Percentiles rank a stretch among this genome's conserved stretches.
phyloP scores from a whole-genome alignment of 2,888 invertebrate species.

The Agelastica alni region DNA sequence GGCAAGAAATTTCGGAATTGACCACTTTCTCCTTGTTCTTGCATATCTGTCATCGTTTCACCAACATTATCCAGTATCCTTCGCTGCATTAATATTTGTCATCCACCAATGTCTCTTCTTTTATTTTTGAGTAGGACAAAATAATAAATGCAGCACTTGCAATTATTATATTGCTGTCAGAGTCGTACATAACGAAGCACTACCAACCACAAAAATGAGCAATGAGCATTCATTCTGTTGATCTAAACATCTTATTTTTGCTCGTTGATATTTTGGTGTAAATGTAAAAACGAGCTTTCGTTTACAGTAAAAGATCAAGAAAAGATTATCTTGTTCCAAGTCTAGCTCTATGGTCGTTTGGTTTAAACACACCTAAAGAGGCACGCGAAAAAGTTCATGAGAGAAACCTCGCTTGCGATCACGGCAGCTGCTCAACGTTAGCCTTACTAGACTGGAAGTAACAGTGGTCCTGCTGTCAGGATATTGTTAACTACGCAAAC shows the following conservation, averaged over 20 bases:
- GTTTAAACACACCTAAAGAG: no score
- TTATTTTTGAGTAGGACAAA: neutral
- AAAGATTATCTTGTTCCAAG: neutral
- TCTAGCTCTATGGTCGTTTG: neutral
- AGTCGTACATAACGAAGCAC: neutral
- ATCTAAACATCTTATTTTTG: neutral
- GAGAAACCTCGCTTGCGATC: no score
- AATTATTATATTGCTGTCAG: neutral
- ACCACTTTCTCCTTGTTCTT: neutral
- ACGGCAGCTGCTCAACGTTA: no score
- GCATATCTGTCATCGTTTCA: neutral
- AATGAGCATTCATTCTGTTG: neutral
- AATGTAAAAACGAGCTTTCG: neutral
- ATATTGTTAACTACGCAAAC: no score
- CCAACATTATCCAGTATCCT: neutral
- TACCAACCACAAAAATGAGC: neutral
- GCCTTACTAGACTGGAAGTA: no score
- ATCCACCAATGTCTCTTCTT: neutral
- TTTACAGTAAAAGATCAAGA: neutral
- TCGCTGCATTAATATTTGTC: no score
- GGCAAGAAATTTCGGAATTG: conserved; percentile 6
- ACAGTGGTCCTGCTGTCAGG: no score
- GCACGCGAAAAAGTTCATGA: no score
- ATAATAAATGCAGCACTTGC: neutral
- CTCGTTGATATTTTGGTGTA: neutral